These are phyloP conservation scores for Dinomys branickii DNA, from an alignment of 2,113 vertebrate genomes.

Conservation along the genomic window DNA sequence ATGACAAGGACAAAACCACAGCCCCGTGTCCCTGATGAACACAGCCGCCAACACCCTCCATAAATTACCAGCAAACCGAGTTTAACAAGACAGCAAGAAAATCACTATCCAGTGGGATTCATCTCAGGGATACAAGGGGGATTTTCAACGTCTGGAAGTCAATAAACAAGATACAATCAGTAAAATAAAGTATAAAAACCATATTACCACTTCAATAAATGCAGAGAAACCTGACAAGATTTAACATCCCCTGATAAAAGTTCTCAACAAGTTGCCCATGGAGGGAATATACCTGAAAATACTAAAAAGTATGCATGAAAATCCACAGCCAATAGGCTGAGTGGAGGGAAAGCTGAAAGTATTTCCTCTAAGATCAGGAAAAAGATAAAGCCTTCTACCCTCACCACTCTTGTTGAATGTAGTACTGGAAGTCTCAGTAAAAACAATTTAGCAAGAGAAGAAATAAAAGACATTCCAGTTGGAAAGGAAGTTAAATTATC, in stretches of 20 bases:
- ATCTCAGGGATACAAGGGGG: not conserved
- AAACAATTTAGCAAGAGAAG: not conserved
- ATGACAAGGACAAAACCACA: not conserved
- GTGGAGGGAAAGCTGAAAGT: not conserved
- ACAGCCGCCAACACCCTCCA: not conserved
- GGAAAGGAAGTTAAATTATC: not conserved
- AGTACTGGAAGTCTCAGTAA: not conserved
- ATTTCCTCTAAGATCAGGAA: not conserved
- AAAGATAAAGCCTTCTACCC: not conserved
- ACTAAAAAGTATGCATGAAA: not conserved
- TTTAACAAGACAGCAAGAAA: not conserved
- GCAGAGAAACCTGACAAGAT: not conserved
- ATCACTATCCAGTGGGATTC: not conserved
- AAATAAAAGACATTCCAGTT: not conserved
- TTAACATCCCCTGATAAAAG: not conserved
- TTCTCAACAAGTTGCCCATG: not conserved
- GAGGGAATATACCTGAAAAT: not conserved
- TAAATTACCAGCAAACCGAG: not conserved
- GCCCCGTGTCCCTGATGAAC: not conserved
- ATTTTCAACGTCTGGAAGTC: not conserved
- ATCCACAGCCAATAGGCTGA: not conserved
- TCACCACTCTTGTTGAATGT: not conserved
- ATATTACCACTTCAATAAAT: not conserved
- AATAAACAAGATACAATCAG: not conserved
- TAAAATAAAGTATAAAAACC: not conserved